Percentiles rank a stretch among this genome's conserved stretches.
Evolutionary conservation across 2,113 vertebrate genomes (phyloP).

Genomic region (Trogon surrucura): DNA sequence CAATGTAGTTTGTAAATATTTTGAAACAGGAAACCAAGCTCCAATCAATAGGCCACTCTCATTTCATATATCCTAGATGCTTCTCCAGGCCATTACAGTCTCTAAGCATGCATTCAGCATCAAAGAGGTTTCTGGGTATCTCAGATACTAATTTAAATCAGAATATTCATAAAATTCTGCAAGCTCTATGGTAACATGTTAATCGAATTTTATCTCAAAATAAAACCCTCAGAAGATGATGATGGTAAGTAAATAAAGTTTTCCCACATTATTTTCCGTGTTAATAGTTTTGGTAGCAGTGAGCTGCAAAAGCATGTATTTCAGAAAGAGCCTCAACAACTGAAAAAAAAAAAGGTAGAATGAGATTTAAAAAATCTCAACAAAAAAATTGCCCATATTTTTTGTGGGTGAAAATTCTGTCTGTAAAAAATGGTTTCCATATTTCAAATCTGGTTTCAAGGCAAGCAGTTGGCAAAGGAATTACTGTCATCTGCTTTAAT

Average conservation of each 20-base stretch:
- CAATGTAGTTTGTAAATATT: neutral
- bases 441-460: neutral
- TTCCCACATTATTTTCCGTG: neutral
- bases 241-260: neutral
- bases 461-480: neutral
- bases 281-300: neutral
- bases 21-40: neutral
- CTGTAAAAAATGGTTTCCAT: neutral
- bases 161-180: neutral
- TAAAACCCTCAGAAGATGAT: neutral
- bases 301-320: neutral
- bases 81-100: neutral
- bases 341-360: neutral
- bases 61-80: neutral
- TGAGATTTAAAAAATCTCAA: neutral
- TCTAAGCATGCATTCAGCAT: neutral
- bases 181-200: neutral
- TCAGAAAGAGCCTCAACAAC: neutral
- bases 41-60: neutral
- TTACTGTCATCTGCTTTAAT: neutral
- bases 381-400: neutral
- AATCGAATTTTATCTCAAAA: neutral
- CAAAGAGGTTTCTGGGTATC: neutral
- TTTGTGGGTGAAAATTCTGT: neutral
- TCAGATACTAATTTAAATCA: neutral